Conservation (phyloP, 1,140 invertebrate genomes). For the Drepana arcuata region DNA sequence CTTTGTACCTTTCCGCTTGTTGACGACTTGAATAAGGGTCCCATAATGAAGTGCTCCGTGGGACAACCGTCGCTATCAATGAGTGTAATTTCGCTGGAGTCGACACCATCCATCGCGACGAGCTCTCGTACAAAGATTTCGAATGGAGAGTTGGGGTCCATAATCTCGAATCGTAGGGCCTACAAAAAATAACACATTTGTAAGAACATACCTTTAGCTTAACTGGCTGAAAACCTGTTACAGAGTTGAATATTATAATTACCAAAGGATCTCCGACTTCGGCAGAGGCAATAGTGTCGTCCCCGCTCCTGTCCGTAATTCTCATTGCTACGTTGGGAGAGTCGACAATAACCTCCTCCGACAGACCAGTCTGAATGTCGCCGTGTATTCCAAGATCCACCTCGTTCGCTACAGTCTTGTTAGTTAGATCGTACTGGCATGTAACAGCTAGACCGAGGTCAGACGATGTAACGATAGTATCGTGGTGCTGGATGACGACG, state of each 20-base stretch:
- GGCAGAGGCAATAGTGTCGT: constrained; percentile 84
- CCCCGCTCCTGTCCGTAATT: constrained; percentile 88
- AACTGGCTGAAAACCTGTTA: too few relatives aligned
- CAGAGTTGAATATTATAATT: too few relatives aligned
- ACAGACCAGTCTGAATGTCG: constrained; percentile 84
- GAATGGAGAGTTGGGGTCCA: constrained; percentile 92
- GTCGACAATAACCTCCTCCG: constrained; percentile 89
- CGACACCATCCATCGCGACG: constrained; percentile 94
- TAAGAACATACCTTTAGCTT: too few relatives aligned
- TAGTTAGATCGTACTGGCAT: constrained; percentile 94
- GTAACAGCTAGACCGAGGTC: constrained; percentile 93
- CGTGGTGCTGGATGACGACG: constrained; percentile 94
- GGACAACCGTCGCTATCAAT: constrained; percentile 94
- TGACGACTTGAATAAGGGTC: constrained; percentile 86
- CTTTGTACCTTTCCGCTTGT: constrained; percentile 82
- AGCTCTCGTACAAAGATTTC: constrained; percentile 95
- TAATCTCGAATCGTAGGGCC: constrained; percentile 92
- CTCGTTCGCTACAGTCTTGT: constrained; percentile 94
- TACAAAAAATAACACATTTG: constrained; percentile 24
- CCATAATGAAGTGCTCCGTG: constrained; percentile 94
- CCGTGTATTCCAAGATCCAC: constrained; percentile 91
- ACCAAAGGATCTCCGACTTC: constrained; percentile 91
- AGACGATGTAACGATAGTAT: constrained; percentile 94
- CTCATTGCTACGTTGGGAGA: constrained; percentile 96
- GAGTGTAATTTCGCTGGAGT: constrained; percentile 91